Evolutionary conservation across 2,888 invertebrate species (phyloP).

Genomic region (Dryobota labecula): DNA sequence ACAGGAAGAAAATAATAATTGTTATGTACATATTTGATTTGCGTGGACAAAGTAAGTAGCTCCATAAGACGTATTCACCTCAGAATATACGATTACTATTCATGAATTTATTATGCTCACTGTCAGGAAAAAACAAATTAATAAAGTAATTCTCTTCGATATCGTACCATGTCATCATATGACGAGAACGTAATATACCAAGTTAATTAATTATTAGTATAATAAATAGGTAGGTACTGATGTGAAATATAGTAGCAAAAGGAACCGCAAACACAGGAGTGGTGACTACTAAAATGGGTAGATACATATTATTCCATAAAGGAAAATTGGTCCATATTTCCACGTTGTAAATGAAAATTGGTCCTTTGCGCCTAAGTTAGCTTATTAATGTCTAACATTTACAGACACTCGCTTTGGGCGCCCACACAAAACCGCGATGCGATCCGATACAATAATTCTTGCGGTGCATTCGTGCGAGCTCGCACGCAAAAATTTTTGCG

Average conservation of each 20-base stretch:
- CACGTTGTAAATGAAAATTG: background rate
- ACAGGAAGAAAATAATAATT: background rate
- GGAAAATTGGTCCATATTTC: background rate
- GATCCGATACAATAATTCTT: too few relatives aligned
- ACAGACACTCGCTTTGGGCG: too few relatives aligned
- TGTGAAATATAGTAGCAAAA: slow-evolving; percentile 3
- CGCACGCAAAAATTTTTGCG: too few relatives aligned
- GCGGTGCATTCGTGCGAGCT: too few relatives aligned
- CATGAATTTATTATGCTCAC: background rate
- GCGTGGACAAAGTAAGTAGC: background rate
- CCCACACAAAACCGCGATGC: too few relatives aligned
- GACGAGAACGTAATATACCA: slow-evolving; percentile 8
- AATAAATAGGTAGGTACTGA: background rate
- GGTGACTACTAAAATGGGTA: background rate
- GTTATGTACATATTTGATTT: background rate
- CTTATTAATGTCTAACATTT: background rate
- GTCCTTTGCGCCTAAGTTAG: background rate
- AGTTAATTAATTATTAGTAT: slow-evolving; percentile 8
- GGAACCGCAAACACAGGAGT: background rate
- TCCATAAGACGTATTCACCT: background rate
- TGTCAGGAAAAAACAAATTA: slow-evolving; percentile 3
- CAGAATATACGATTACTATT: background rate
- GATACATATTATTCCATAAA: background rate
- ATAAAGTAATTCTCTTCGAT: slow-evolving; percentile 8
- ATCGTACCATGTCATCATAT: background rate